These are phyloP conservation scores for Monochamus saltuarius DNA, from an alignment of 1,140 invertebrate genomes.

Conservation along the genomic window DNA sequence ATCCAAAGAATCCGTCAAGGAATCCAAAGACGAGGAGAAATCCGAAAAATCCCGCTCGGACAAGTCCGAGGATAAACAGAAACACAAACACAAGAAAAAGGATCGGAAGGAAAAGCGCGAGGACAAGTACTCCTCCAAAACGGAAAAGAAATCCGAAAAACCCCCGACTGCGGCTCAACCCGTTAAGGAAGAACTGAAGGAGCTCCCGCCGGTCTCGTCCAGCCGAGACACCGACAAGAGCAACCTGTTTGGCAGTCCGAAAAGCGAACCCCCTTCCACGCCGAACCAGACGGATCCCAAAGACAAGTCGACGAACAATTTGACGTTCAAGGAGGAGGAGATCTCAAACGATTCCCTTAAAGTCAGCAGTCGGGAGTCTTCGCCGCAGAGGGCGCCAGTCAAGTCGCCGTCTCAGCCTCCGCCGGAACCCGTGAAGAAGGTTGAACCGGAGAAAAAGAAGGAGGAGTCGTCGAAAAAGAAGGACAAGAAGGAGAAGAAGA, in stretches of 20 bases:
- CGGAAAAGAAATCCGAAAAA: slow-evolving; percentile 26
- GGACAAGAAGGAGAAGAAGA: slow-evolving; percentile 31
- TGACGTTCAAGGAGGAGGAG: slow-evolving; percentile 22
- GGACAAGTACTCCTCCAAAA: slow-evolving; percentile 28
- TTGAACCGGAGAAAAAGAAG: slow-evolving; percentile 27
- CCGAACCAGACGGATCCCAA: slow-evolving; percentile 26
- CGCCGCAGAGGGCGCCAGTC: slow-evolving; percentile 8
- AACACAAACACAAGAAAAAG: slow-evolving; percentile 47
- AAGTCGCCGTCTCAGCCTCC: slow-evolving; percentile 5
- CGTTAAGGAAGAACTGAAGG: neutral
- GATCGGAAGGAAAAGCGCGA: slow-evolving; percentile 42
- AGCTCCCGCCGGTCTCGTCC: neutral
- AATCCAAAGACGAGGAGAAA: slow-evolving; percentile 34
- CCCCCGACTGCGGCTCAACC: neutral
- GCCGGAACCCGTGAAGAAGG: slow-evolving; percentile 23
- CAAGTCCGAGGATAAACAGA: slow-evolving; percentile 37
- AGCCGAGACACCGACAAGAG: slow-evolving; percentile 25
- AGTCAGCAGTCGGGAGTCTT: slow-evolving; percentile 25
- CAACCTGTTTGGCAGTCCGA: slow-evolving; percentile 37
- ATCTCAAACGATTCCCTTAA: slow-evolving; percentile 29
- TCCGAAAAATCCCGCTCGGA: slow-evolving; percentile 27
- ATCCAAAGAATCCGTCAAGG: slow-evolving; percentile 30
- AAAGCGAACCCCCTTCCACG: slow-evolving; percentile 24
- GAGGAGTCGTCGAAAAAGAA: slow-evolving; percentile 33
- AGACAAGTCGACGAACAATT: slow-evolving; percentile 4